Percentiles rank a stretch among this genome's conserved stretches.
Conservation (phyloP, 2,888 invertebrate genomes). For the Drosophila kambysellisi region DNA sequence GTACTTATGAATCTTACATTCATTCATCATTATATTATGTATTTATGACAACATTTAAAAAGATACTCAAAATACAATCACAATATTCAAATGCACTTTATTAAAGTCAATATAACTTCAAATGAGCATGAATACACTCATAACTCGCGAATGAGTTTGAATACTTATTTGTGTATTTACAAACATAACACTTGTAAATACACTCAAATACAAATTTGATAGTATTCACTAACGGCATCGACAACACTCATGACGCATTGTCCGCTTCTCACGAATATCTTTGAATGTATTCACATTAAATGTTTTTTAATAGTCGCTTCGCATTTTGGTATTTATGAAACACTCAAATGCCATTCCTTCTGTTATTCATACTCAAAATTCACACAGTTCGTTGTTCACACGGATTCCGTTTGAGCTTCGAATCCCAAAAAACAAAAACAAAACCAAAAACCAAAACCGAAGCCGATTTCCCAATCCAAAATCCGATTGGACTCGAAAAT, state of each 20-base stretch:
- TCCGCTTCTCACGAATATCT: neutral
- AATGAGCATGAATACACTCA: neutral
- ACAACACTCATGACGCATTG: neutral
- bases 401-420: constrained; percentile 5
- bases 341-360: constrained; percentile 18
- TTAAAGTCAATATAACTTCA: neutral
- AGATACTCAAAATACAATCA: neutral
- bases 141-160: neutral
- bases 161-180: neutral
- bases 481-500: constrained; percentile 25
- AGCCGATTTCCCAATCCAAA: constrained; percentile 9
- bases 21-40: neutral
- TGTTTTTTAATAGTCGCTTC: neutral
- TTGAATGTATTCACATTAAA: neutral
- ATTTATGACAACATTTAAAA: neutral
- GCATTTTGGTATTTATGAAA: neutral
- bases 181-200: neutral
- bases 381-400: constrained; percentile 30
- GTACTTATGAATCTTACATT: neutral
- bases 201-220: neutral
- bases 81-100: neutral
- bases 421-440: neutral
- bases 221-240: neutral
- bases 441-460: constrained; percentile 5
- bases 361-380: constrained; percentile 27